phyloP scores from a whole-genome alignment of 2,113 vertebrate species.

The Dipodomys ordii region DNA sequence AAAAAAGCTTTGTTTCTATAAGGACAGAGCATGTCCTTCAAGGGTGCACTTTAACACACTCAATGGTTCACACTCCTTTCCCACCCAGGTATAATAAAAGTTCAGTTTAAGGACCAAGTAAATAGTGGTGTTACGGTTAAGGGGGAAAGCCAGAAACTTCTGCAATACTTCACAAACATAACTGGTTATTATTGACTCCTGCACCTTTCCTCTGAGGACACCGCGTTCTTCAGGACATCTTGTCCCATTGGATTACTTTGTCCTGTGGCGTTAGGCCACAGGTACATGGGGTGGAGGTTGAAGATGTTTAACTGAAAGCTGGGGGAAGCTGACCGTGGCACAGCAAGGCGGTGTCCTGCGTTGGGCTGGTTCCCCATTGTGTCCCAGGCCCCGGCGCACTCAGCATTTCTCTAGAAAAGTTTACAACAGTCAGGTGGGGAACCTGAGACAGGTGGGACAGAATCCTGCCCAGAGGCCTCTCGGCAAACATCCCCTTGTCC shows the following conservation, averaged over 20 bases:
- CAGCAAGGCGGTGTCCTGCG: no score
- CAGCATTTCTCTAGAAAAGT: neutral
- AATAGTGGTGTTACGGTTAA: neutral
- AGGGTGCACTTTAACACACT: neutral
- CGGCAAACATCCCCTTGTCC: neutral
- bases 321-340: neutral
- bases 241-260: neutral
- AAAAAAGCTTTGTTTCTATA: neutral
- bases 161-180: neutral
- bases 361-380: rapidly evolving
- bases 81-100: neutral
- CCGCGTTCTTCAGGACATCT: neutral
- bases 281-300: neutral
- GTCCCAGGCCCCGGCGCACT: rapidly evolving
- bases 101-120: neutral
- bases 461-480: neutral
- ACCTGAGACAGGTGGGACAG: no score
- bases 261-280: no score
- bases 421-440: no score
- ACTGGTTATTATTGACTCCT: neutral
- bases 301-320: neutral
- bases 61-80: neutral
- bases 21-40: neutral
- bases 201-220: neutral
- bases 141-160: neutral